Evolutionary conservation across 2,888 invertebrate species (phyloP).

Genomic region (Microdon myrmicae): DNA sequence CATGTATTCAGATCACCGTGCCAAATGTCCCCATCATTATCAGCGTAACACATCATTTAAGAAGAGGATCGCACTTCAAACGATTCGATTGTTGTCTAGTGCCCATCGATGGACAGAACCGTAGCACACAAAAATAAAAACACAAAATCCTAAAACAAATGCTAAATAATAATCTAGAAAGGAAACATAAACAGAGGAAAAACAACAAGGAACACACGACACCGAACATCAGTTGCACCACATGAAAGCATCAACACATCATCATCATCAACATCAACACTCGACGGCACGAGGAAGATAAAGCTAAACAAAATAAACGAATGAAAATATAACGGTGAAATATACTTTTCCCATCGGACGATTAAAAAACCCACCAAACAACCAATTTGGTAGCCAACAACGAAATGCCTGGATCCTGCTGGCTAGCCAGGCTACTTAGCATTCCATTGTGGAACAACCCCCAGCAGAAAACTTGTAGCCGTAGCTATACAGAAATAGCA

Average conservation of each 20-base stretch:
- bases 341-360: slow-evolving; percentile 50
- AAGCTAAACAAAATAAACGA: slow-evolving; percentile 10
- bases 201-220: too few relatives aligned
- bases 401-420: slow-evolving; percentile 49
- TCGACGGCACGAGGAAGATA: slow-evolving; percentile 25
- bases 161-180: too few relatives aligned
- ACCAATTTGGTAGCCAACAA: slow-evolving; percentile 51
- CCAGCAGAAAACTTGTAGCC: slow-evolving; percentile 26
- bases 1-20: too few relatives aligned
- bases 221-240: too few relatives aligned
- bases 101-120: slow-evolving; percentile 3
- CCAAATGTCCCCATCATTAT: too few relatives aligned
- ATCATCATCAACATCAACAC: slow-evolving; percentile 16
- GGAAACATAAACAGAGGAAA: too few relatives aligned
- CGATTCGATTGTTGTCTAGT: slow-evolving; percentile 21
- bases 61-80: slow-evolving; percentile 46
- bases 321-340: too few relatives aligned
- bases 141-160: too few relatives aligned
- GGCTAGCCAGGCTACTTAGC: slow-evolving; percentile 52
- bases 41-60: slow-evolving; percentile 43
- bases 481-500: slow-evolving; percentile 10
- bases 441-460: slow-evolving; percentile 49
- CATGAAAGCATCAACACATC: slow-evolving; percentile 44
- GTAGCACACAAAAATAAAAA: neutral
- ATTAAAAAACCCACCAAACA: slow-evolving; percentile 50